Evolutionary conservation across 2,113 vertebrate genomes (phyloP).

Genomic region (Ondatra zibethicus): DNA sequence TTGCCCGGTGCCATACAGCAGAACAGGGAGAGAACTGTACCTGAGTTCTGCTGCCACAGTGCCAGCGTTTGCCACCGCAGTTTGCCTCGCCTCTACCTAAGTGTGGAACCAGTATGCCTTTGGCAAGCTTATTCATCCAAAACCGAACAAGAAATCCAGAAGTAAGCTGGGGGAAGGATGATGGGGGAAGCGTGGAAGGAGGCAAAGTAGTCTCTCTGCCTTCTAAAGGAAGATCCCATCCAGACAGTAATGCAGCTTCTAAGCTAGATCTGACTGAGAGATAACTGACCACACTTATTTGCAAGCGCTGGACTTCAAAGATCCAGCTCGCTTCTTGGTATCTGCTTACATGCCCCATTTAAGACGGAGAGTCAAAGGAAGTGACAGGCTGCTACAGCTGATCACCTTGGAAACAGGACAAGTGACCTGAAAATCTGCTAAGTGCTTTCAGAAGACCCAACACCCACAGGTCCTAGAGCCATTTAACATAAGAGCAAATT

Average conservation of each 20-base stretch:
- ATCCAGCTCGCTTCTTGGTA: background rate
- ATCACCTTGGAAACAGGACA: constrained; percentile 27
- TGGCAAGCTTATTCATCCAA: background rate
- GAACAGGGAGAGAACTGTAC: background rate
- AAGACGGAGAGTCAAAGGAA: background rate
- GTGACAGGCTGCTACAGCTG: background rate
- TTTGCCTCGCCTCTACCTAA: background rate
- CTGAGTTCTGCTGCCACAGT: background rate
- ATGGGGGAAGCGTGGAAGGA: background rate
- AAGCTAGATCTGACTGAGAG: background rate
- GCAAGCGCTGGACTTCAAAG: background rate
- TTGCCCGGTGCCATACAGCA: background rate
- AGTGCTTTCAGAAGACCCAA: background rate
- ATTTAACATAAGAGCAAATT: background rate
- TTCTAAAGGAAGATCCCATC: constrained; percentile 26
- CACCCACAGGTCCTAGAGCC: background rate
- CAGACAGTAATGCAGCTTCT: background rate
- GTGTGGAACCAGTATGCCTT: background rate
- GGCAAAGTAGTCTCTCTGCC: background rate
- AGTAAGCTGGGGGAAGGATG: background rate
- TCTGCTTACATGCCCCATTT: background rate
- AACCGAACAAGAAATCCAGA: background rate
- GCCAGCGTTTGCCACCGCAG: background rate
- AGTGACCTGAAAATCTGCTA: constrained; percentile 26
- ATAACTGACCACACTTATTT: background rate